phyloP scores from a whole-genome alignment of 2,113 vertebrate species.

The Reinhardtius hippoglossoides region DNA sequence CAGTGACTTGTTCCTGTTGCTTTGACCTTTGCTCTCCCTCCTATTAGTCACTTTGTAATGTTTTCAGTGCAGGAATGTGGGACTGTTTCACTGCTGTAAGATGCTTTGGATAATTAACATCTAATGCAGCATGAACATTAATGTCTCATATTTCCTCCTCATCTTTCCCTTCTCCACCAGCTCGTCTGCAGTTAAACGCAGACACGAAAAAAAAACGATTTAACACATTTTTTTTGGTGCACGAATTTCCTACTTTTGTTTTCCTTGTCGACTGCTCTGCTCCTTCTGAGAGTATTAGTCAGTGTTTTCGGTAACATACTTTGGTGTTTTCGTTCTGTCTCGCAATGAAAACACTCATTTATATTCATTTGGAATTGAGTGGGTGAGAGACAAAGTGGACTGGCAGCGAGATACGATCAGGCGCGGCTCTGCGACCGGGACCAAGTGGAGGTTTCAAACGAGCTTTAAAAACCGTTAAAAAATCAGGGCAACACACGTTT shows the following conservation, averaged over 20 bases:
- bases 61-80: slow-evolving; percentile 69
- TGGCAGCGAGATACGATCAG: slow-evolving; percentile 72
- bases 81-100: slow-evolving; percentile 33
- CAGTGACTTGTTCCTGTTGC: slow-evolving; percentile 73
- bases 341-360: slow-evolving; percentile 83
- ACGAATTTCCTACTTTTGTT: slow-evolving; percentile 73
- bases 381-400: slow-evolving; percentile 68
- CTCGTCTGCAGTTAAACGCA: slow-evolving; percentile 26
- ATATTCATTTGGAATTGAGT: slow-evolving; percentile 79
- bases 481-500: slow-evolving; percentile 54
- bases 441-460: slow-evolving; percentile 40
- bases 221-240: slow-evolving; percentile 40
- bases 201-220: slow-evolving; percentile 67
- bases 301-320: slow-evolving; percentile 81
- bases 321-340: slow-evolving; percentile 75
- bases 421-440: slow-evolving; percentile 39
- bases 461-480: background rate
- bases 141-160: slow-evolving; percentile 27
- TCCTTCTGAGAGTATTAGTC: slow-evolving; percentile 67
- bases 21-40: slow-evolving; percentile 68
- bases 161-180: slow-evolving; percentile 3
- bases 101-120: slow-evolving; percentile 17
- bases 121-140: slow-evolving; percentile 24
- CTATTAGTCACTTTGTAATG: slow-evolving; percentile 71
- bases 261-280: slow-evolving; percentile 66